Conservation (phyloP, 2,888 invertebrate species). For the Malthinus flaveolus region DNA sequence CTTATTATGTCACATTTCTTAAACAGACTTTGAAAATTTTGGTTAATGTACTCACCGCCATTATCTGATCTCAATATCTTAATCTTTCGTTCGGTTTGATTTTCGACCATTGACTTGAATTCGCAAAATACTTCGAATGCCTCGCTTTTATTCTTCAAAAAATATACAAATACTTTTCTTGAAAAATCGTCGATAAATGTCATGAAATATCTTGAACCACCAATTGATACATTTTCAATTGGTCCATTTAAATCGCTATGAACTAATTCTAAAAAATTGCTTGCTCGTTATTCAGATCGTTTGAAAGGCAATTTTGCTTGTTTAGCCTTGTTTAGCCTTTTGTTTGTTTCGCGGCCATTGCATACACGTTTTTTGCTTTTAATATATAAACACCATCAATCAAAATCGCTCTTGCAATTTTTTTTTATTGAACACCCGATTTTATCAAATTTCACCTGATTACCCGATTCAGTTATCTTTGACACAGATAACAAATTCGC, state of each 20-base stretch:
- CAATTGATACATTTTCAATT: neutral
- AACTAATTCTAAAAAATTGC: slow-evolving; percentile 32
- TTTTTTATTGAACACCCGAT: neutral
- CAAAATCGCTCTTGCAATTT: neutral
- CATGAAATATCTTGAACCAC: slow-evolving; percentile 15
- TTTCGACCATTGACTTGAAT: slow-evolving; percentile 34
- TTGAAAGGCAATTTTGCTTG: slow-evolving; percentile 38
- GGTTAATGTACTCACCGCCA: slow-evolving; percentile 30
- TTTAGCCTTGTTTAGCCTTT: slow-evolving; percentile 32
- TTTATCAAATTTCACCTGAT: neutral
- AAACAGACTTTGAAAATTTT: slow-evolving; percentile 32
- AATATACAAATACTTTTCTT: slow-evolving; percentile 17
- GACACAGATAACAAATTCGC: neutral
- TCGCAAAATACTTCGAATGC: slow-evolving; percentile 35
- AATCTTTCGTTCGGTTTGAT: slow-evolving; percentile 23
- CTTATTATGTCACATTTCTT: slow-evolving; percentile 39
- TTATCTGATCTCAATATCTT: slow-evolving; percentile 32
- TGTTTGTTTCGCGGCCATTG: neutral
- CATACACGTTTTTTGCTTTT: neutral
- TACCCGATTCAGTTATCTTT: neutral
- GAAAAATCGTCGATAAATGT: slow-evolving; percentile 1
- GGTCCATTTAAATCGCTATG: slow-evolving; percentile 37
- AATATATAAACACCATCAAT: neutral
- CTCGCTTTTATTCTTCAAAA: slow-evolving; percentile 35
- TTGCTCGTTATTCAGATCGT: slow-evolving; percentile 27